These are phyloP conservation scores for Suillia variegata DNA, from an alignment of 2,888 invertebrate genomes.

Conservation along the genomic window DNA sequence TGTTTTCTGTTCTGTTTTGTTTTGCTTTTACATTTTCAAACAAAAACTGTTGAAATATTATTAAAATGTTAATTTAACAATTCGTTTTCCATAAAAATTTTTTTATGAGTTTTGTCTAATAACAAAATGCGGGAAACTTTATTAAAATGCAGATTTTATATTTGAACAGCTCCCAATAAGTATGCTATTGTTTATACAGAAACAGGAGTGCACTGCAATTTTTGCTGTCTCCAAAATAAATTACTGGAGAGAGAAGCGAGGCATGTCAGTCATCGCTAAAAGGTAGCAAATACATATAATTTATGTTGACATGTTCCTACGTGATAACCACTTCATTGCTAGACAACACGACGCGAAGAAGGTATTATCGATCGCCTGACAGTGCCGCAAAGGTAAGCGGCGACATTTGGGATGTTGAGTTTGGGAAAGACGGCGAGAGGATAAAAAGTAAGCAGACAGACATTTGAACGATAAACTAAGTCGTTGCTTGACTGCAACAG, in stretches of 20 bases:
- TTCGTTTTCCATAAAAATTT: constrained; percentile 15
- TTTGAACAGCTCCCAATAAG: too few species aligned
- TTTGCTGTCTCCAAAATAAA: background rate
- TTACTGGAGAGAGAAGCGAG: background rate
- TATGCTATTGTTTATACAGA: too few species aligned
- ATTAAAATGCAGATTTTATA: too few species aligned
- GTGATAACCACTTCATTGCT: constrained; percentile 16
- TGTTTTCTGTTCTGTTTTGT: too few species aligned
- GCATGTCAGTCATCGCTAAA: background rate
- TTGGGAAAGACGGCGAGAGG: background rate
- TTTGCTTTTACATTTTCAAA: too few species aligned
- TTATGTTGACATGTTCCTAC: constrained; percentile 28
- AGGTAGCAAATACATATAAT: constrained; percentile 12
- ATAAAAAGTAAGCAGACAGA: background rate
- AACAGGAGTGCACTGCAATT: too few species aligned
- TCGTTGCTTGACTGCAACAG: background rate
- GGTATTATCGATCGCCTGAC: constrained; percentile 9
- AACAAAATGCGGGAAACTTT: too few species aligned
- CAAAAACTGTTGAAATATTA: background rate
- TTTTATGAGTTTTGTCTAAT: background rate
- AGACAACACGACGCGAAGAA: constrained; percentile 11
- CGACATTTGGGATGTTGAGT: background rate
- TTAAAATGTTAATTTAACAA: background rate
- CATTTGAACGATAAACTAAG: background rate
- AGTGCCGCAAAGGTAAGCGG: constrained; percentile 10